Evolutionary conservation across 2,797 vertebrate species (phyloP), one percentile per base, ranked within the genome.

Genomic region (Gymnothorax reevesii): DNA sequence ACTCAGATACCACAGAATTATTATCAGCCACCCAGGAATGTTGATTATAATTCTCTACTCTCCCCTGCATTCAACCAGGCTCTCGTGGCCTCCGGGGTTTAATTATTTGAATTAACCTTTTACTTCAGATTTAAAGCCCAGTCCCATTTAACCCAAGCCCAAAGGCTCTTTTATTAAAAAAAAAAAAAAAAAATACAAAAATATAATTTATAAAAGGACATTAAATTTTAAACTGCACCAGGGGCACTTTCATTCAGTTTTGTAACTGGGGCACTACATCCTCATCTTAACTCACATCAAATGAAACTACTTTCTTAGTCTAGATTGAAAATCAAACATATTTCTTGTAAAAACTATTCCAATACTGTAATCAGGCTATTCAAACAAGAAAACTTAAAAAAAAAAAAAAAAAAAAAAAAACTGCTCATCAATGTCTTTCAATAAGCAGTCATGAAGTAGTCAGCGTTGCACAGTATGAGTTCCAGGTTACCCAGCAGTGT

Each of bases 51-150:
- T 62, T 49, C 42, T 52, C 60, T 13, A 42, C 62, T 84, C 59
- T 83, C 42, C 27, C 52, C 59, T 20, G 33, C 60, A 66, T 84
- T 4, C 59, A 66, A 22, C 83, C 59, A 10, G 33, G 83, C 60
- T 7, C n/a, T 42, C 64, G 25, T 52, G 66, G 83, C 83, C 83
- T 60, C 57, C 57, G 42, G 59, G 83, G 83, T 59, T 84, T 84
- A 66, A 84, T 87, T 62, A 87, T 87, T 87, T 87, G 86, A 83
- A 87, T 87, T 80, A 84, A 84, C 83, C 86, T 87, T 87, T 79
- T 66, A 49, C 49, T 87, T 87, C 52, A 69, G 49, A 84, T 84
- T 84, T 87, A n/a, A 84, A 66, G 71, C 83, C 71, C 83, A 13
- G 86, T 60, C 82, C 22, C 15, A 57, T 84, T 75, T 64, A 49